These are phyloP conservation scores for Tanaodytes sp. DNA, from an alignment of 2,888 invertebrate species.

Conservation along the genomic window DNA sequence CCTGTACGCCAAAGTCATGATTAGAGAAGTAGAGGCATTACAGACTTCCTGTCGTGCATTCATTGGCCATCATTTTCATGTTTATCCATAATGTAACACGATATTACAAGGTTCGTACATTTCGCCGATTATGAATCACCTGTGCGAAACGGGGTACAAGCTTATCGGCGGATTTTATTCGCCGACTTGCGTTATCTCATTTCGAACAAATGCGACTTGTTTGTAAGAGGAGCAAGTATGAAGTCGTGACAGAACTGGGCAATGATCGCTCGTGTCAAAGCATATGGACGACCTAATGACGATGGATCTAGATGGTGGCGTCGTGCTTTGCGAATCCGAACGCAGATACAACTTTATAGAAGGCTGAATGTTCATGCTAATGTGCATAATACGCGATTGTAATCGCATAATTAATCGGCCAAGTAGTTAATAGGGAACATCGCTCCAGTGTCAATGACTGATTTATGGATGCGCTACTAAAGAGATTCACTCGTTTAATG, in stretches of 20 bases:
- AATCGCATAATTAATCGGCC: constrained; percentile 53
- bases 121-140: constrained; percentile 17
- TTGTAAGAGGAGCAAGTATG: too few relatives aligned
- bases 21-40: constrained; percentile 32
- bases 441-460: constrained; percentile 48
- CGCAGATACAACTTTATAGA: constrained; percentile 34
- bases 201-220: too few relatives aligned
- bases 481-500: too few relatives aligned
- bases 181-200: too few relatives aligned
- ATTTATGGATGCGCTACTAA: too few relatives aligned
- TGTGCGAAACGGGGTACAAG: not conserved
- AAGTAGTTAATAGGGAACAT: constrained; percentile 31
- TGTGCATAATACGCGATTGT: constrained; percentile 35
- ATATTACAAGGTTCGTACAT: constrained; percentile 25
- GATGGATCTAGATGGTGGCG: constrained; percentile 7
- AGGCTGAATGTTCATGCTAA: constrained; percentile 34
- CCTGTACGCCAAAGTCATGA: constrained; percentile 14
- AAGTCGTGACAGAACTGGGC: constrained; percentile 32
- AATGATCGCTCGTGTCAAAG: constrained; percentile 40
- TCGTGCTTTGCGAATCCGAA: constrained; percentile 3
- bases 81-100: constrained; percentile 18
- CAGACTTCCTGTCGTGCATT: constrained; percentile 25
- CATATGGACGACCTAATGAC: constrained; percentile 8
- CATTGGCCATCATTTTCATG: constrained; percentile 22
- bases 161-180: not conserved